Evolutionary conservation across 2,888 invertebrate species (phyloP), one percentile per base, ranked within the genome.

Genomic region (Alloplasta piceator): DNA sequence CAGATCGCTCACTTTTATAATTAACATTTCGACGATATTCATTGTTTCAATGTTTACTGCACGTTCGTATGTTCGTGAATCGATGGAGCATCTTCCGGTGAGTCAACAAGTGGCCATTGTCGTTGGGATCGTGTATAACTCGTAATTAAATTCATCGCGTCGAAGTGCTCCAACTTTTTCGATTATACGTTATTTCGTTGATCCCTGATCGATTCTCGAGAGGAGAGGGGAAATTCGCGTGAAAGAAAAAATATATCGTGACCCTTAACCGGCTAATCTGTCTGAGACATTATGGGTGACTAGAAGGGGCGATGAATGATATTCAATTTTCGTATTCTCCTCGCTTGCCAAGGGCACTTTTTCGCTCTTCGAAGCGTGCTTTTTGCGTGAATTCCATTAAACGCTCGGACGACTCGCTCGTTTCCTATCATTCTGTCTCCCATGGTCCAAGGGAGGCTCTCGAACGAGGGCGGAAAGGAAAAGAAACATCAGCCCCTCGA

Each of bases 371-470:
- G 67, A 61, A 75, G 55, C 58, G 52, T 75, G 46, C 70, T 78
- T 82, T 76, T 84, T 82, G 74, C 70, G 70, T 78, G 78, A 84
- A 82, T 83, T 77, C 78, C 67, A 84, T 84, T 83, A 78, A 83
- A 84, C 73, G 73, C 76, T 77, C 46, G 81, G 74, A 58, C 52
- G 75, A 76, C 66, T 67, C 61, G 71, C 60, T 50, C 52, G 58
- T 66, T 16, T 56, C 61, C 26, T 38, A 41, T 52, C 48, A 14
- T 52, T 71, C 38, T 9, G 6, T 38, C 50, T 39, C 41, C 58
- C 12, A n/a, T 14, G 39, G 16, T 14, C 66, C 48, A 52, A 50
- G 50, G 26, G 26, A 26, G 26, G 26, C 26, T 26, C 55, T 63
- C 43, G 58, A 38, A 12, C 9, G 52, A 56, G 50, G 41, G 14